Evolutionary conservation across 2,113 vertebrate species (phyloP).

Genomic region (Varanus komodoensis): DNA sequence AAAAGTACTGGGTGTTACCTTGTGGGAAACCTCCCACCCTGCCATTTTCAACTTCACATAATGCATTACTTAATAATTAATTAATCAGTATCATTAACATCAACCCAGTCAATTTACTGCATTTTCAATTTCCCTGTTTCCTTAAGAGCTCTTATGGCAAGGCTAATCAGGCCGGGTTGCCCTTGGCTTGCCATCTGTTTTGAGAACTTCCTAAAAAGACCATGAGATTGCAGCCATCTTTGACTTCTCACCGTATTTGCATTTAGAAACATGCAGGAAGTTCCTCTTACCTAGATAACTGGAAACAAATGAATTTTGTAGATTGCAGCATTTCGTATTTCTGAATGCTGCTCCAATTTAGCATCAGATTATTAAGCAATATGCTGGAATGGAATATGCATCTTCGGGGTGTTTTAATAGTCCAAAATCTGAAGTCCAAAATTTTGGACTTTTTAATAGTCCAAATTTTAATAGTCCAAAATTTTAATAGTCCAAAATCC

Average conservation of each 20-base stretch:
- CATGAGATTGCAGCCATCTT: neutral
- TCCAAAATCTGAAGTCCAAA: no score
- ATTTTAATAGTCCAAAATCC: neutral
- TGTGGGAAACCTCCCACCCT: slow-evolving; percentile 50
- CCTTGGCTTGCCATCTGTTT: neutral
- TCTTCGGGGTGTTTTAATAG: neutral
- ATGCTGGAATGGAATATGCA: neutral
- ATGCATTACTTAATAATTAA: slow-evolving; percentile 65
- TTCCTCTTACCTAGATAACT: neutral
- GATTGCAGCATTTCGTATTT: neutral
- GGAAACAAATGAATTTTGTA: neutral
- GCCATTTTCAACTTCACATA: slow-evolving; percentile 56
- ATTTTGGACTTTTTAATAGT: neutral
- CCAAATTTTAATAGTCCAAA: neutral
- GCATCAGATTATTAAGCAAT: neutral
- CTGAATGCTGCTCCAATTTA: neutral
- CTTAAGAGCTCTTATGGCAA: slow-evolving; percentile 14
- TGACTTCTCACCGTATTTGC: neutral
- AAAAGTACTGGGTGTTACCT: slow-evolving; percentile 22
- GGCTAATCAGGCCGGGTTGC: neutral
- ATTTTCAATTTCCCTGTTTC: neutral
- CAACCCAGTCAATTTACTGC: slow-evolving; percentile 19
- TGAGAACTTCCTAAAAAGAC: neutral
- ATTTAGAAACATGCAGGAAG: neutral
- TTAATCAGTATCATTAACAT: slow-evolving; percentile 23